A percentile compares a stretch with the other conserved stretches of the same genome.
phyloP scores from a whole-genome alignment of 2,888 invertebrate genomes.

The Lasioglossum oenotherae region DNA sequence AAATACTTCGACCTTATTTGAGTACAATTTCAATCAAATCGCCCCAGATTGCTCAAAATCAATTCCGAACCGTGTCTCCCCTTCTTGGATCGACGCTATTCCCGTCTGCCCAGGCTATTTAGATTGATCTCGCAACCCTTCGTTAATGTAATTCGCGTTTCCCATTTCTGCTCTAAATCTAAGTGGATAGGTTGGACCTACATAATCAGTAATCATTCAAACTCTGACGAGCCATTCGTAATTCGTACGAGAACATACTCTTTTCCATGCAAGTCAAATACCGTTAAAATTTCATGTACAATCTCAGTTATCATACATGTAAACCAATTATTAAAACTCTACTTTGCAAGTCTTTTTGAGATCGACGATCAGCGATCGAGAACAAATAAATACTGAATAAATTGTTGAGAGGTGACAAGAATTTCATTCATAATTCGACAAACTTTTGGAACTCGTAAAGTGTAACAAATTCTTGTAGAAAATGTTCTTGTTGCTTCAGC shows the following conservation, averaged over 20 bases:
- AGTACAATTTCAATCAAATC: neutral
- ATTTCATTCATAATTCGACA: too few species aligned
- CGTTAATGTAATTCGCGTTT: neutral
- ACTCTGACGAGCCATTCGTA: neutral
- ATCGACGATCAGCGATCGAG: too few species aligned
- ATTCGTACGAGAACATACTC: neutral
- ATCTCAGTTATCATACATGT: too few species aligned
- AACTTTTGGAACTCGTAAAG: too few species aligned
- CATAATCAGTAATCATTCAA: neutral
- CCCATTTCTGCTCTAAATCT: neutral
- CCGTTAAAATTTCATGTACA: too few species aligned
- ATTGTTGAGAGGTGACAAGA: too few species aligned
- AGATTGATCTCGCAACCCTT: neutral
- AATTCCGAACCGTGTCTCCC: neutral
- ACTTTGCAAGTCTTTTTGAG: too few species aligned
- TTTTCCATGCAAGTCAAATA: too few species aligned
- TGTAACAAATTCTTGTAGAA: too few species aligned
- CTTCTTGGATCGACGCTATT: neutral
- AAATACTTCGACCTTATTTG: neutral
- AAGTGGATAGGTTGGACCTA: neutral
- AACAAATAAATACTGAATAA: too few species aligned
- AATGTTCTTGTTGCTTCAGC: too few species aligned
- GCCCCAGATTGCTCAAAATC: neutral
- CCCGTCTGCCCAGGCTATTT: conserved; percentile 1
- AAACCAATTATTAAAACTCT: too few species aligned